These are phyloP conservation scores for Semaprochilodus insignis DNA, from an alignment of 2,797 vertebrate species.

Conservation along the genomic window DNA sequence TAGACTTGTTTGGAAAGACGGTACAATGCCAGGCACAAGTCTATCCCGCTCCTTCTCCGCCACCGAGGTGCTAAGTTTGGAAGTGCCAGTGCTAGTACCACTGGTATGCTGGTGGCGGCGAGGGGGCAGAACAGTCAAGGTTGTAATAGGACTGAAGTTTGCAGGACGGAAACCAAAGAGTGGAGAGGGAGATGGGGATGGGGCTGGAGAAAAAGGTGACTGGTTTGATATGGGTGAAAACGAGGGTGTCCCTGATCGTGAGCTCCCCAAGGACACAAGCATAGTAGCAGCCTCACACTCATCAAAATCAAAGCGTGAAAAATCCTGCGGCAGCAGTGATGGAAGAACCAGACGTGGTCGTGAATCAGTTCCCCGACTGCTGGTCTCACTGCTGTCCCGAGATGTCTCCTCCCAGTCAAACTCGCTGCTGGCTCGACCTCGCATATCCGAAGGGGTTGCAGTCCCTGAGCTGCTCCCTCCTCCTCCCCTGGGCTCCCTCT, in stretches of 20 bases:
- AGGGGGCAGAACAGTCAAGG: constrained; percentile 84
- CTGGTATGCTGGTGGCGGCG: constrained; percentile 87
- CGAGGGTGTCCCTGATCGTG: constrained; percentile 89
- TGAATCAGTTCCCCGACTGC: constrained; percentile 86
- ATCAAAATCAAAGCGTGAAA: constrained; percentile 91
- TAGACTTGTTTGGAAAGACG: constrained; percentile 87
- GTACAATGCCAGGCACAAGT: constrained; percentile 81
- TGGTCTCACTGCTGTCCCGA: constrained; percentile 87
- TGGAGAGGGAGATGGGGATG: constrained; percentile 90
- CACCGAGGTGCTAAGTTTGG: constrained; percentile 77
- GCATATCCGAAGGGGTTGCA: constrained; percentile 87
- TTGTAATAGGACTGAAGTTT: constrained; percentile 90
- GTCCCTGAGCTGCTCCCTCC: constrained; percentile 88
- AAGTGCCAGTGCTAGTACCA: constrained; percentile 77
- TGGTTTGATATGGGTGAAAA: constrained; percentile 93
- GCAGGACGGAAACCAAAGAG: constrained; percentile 91
- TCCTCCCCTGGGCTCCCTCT: constrained; percentile 72
- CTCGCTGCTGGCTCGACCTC: constrained; percentile 84
- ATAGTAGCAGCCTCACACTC: constrained; percentile 95
- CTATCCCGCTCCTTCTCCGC: constrained; percentile 83
- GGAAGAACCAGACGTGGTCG: constrained; percentile 86
- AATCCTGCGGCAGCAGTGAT: constrained; percentile 80
- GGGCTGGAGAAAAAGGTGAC: constrained; percentile 90
- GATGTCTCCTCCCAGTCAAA: constrained; percentile 94
- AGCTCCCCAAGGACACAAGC: constrained; percentile 92